Conservation (phyloP, 2,797 vertebrate species). For the Todus mexicanus region DNA sequence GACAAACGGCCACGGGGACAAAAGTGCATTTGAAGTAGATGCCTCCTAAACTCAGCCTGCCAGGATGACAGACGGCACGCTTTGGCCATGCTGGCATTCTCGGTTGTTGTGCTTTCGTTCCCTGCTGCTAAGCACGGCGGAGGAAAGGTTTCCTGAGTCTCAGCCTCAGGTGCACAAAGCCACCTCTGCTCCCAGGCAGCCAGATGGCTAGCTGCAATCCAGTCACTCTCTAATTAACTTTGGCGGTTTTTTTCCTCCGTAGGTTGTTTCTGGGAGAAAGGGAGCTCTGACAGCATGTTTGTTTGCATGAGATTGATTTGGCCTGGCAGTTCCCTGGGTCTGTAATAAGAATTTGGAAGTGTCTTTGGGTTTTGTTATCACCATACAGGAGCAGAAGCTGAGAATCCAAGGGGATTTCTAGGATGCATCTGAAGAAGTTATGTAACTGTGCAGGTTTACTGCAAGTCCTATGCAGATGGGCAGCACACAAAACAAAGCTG, state of each 20-base stretch:
- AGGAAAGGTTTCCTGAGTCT: background rate
- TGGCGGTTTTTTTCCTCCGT: background rate
- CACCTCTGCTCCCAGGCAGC: constrained; percentile 35
- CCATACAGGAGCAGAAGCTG: background rate
- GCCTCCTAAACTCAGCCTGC: background rate
- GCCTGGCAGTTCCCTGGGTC: background rate
- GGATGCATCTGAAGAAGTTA: background rate
- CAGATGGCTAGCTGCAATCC: constrained; percentile 37
- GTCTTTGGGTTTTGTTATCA: background rate
- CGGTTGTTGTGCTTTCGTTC: background rate
- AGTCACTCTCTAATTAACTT: constrained; percentile 37
- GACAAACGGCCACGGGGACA: background rate
- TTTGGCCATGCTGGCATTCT: background rate
- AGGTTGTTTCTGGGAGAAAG: background rate
- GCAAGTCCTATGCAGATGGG: background rate
- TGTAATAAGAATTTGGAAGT: background rate
- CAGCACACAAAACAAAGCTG: background rate
- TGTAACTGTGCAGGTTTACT: background rate
- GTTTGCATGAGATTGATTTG: background rate
- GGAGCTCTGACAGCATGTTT: background rate
- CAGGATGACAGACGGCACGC: background rate
- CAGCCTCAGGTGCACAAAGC: background rate
- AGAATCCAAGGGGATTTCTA: background rate
- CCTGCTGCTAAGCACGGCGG: background rate
- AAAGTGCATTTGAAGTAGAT: background rate